Conservation (phyloP, 2,113 vertebrate species). For the Prinia subflava region DNA sequence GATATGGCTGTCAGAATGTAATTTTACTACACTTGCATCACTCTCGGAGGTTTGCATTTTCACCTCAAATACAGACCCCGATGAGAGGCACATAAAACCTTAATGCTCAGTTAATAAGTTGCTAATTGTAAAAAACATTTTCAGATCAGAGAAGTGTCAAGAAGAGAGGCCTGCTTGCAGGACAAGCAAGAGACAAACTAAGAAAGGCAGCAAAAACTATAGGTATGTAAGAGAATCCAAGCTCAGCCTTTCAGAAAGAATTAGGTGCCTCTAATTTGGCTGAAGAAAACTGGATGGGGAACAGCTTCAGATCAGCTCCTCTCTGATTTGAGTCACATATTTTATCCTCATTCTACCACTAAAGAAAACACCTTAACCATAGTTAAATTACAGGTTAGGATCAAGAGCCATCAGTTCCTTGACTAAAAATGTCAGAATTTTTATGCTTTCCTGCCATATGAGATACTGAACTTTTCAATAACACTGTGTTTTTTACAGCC, state of each 20-base stretch:
- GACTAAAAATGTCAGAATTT: neutral
- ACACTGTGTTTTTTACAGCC: neutral
- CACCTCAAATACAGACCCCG: neutral
- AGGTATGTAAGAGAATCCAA: neutral
- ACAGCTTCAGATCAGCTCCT: neutral
- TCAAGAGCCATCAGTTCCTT: neutral
- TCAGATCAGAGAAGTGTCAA: neutral
- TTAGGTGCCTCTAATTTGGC: neutral
- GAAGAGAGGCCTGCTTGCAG: neutral
- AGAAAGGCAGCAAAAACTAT: neutral
- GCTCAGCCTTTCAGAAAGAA: neutral
- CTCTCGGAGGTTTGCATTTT: neutral
- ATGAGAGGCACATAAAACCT: neutral
- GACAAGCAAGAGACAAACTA: neutral
- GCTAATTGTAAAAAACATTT: neutral
- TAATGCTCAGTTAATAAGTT: neutral
- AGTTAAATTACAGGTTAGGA: neutral
- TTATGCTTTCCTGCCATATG: neutral
- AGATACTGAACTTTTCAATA: neutral
- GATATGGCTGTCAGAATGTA: neutral
- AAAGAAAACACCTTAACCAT: neutral
- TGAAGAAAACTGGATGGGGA: neutral
- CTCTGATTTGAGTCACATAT: neutral
- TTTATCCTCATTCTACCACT: neutral
- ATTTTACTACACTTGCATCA: neutral